Evolutionary conservation across 2,888 invertebrate species (phyloP), one percentile per base, ranked within the genome.

Genomic region (Mamestra brassicae): DNA sequence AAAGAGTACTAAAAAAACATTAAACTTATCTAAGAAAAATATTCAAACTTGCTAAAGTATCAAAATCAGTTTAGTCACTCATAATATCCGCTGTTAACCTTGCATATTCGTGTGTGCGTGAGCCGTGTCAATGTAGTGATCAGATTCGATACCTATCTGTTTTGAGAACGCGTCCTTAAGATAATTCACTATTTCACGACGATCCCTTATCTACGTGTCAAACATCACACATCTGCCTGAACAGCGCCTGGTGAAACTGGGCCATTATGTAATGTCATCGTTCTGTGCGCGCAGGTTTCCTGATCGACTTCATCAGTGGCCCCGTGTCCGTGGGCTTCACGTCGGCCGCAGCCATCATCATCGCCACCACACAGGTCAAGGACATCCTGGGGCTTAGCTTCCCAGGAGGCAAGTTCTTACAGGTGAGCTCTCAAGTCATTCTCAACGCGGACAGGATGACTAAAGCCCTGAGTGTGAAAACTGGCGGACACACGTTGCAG

Each of bases 221-320:
- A n/a, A 7, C n/a, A 13, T n/a, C 10, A 55, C 11, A 5, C 8
- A 13, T 10, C 45, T 60, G 36, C 10, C 4, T 47, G 47, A 11
- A 42, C 26, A n/a, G 42, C n/a, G 50, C 6, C 34, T 52, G 26
- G 17, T 13, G 8, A 42, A 4, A 15, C 13, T 42, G 26, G 3
- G 34, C 8, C 17, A 17, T 11, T n/a, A 57, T 17, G 13, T 50
- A 17, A 47, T 45, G 26, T 8, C 26, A 13, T 13, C 1, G 26
- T 64, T 50, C 4, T 13, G 52, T 54, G 45, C 62, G 11, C 63
- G 7, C 94, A 98, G 98, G 98, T 63, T 98, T 98, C 93, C 94
- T 98, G 84, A 97, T 98, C 85, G 98, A 98, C 94, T 98, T 98
- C 94, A 98, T 98, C 89, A 98, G 98, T 82, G 98, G 98, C n/a